Base-by-base conservation (phyloP, 1,140 invertebrate genomes). In the Caenorhabditis latens region DNA sequence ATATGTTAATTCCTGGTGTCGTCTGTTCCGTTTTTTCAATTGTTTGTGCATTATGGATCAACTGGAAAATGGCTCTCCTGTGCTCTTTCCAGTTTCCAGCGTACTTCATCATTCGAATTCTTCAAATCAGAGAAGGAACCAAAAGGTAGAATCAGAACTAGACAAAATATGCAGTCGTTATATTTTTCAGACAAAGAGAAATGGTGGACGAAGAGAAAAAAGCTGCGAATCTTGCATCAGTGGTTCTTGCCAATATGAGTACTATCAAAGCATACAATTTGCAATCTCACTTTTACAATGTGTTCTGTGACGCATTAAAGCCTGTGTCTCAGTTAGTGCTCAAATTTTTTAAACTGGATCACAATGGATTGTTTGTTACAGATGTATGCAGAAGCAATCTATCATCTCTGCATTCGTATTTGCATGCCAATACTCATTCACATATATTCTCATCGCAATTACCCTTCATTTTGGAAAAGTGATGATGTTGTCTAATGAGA, bases 131-230 rank as follows among this genome's bases (percentile, higher is more conserved):
- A 19, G 90, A 91, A 85, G 86, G 67, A 42, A 79, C 85, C 7
- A 90, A 90, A 55, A 67, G 75, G 71, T 79, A 75, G 7, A 14
- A 13, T 53, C 50, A 3, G 21, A 88, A 85, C 2, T 71, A 40
- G 32, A 90, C 24, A 4, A 86, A 61, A 9, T 4, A 19, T 19
- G 7, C n/a, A 32, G 32, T 32, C 32, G 2, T 32, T 32, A 2
- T 83, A 21, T 58, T 43, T 65, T 85, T 53, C 42, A 86, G 91
- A 65, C 91, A 92, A 43, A 84, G 91, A 4, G 91, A 92, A 89
- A 91, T 91, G 91, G 85, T 92, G 1, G 91, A 91, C 48, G 91
- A 91, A 61, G 91, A 91, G 83, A 92, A 91, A 58, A 92, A 91
- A 55, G 91, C 91, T 19, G 91, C 91, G 2, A 90, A 91, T 46